These are phyloP conservation scores for Melanotaenia trifasciata DNA, from an alignment of 2,797 vertebrate genomes.

Conservation along the genomic window DNA sequence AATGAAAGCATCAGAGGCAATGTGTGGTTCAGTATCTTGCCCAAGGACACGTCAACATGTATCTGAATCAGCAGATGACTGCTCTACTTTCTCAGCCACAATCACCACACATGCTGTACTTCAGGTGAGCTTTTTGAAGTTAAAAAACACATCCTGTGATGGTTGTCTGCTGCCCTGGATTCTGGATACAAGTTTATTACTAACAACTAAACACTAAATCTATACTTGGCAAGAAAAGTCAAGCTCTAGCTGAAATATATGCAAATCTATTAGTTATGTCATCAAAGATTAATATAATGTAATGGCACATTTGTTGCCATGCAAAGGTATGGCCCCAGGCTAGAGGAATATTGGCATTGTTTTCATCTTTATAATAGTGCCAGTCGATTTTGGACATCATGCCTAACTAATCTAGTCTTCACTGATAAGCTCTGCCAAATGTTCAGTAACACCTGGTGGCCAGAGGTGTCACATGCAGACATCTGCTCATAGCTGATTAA, in stretches of 20 bases:
- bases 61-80: not conserved
- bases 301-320: not conserved
- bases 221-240: not conserved
- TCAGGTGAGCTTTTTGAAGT: not conserved
- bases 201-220: not conserved
- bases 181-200: not conserved
- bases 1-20: not conserved
- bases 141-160: not conserved
- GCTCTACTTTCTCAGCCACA: not conserved
- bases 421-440: conserved; percentile 36
- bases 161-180: not conserved
- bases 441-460: conserved; percentile 40
- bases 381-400: conserved; percentile 20
- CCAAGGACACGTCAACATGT: not conserved
- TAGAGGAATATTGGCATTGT: not conserved
- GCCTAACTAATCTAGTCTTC: conserved; percentile 20
- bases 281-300: not conserved
- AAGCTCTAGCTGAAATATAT: not conserved
- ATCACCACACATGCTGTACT: not conserved
- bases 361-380: not conserved
- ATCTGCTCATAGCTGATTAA: conserved; percentile 50
- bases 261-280: not conserved
- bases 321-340: not conserved
- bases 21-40: not conserved
- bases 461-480: conserved; percentile 41